These are phyloP conservation scores for Pipistrellus nathusii DNA, from an alignment of 2,797 vertebrate genomes.

Conservation along the genomic window DNA sequence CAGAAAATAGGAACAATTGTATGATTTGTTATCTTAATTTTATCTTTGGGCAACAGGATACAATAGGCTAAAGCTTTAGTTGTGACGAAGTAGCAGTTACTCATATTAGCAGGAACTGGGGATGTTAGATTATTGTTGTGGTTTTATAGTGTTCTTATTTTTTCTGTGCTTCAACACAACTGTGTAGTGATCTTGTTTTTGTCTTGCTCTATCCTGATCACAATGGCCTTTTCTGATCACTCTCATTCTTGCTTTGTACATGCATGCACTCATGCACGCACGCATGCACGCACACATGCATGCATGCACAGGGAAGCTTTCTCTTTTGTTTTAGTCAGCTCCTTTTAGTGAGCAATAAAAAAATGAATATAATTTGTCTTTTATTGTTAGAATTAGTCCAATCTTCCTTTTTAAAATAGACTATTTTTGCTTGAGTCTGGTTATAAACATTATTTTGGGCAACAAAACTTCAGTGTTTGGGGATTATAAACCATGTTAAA, in stretches of 20 bases:
- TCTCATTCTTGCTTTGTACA: background rate
- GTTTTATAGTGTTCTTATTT: background rate
- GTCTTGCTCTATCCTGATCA: background rate
- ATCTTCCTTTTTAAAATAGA: background rate
- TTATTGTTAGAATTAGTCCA: background rate
- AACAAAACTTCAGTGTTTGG: background rate
- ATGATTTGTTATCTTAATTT: background rate
- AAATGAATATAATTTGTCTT: background rate
- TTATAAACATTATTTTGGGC: background rate
- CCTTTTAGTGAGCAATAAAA: slow-evolving; percentile 16
- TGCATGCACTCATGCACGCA: background rate
- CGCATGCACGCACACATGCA: background rate
- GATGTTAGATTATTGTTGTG: background rate
- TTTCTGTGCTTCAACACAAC: background rate
- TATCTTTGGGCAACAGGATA: background rate
- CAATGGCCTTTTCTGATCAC: background rate
- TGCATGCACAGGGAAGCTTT: background rate
- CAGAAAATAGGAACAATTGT: background rate
- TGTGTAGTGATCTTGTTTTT: background rate
- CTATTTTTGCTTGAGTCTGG: background rate
- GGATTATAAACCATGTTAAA: slow-evolving; percentile 8
- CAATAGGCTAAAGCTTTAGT: background rate
- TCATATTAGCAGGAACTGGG: background rate
- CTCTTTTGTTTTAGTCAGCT: background rate
- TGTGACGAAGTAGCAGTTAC: background rate